Evolutionary conservation across 2,113 vertebrate genomes (phyloP).

Genomic region (Bothrops jararaca): DNA sequence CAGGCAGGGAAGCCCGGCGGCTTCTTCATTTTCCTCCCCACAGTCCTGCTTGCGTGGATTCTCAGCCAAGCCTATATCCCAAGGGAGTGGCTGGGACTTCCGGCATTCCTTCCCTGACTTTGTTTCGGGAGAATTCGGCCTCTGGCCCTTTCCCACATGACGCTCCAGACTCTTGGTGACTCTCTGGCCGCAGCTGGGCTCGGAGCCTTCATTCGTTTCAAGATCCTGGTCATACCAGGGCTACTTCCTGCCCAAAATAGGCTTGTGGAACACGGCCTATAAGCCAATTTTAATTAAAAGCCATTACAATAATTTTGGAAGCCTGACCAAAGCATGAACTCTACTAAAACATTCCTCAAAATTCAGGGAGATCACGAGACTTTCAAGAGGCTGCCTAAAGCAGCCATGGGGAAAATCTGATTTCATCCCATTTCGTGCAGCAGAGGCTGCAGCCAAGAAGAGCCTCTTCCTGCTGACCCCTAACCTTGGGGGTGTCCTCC

Average conservation of each 20-base stretch:
- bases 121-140: neutral
- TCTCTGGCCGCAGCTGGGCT: neutral
- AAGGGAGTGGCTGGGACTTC: neutral
- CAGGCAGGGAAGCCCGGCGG: neutral
- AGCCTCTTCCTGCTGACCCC: neutral
- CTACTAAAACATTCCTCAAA: neutral
- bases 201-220: accelerated
- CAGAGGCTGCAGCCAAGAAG: neutral
- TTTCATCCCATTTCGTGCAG: neutral
- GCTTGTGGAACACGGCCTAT: neutral
- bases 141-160: neutral
- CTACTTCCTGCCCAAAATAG: neutral
- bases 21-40: neutral
- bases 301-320: neutral
- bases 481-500: neutral
- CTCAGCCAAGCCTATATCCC: neutral
- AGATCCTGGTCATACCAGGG: neutral
- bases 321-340: neutral
- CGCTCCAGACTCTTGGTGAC: neutral
- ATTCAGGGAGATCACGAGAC: neutral
- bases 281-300: neutral
- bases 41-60: neutral
- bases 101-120: neutral
- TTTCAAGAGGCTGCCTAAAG: neutral
- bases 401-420: neutral